Base-by-base conservation (phyloP, 2,888 invertebrate genomes). In the Brassicogethes aeneus region DNA sequence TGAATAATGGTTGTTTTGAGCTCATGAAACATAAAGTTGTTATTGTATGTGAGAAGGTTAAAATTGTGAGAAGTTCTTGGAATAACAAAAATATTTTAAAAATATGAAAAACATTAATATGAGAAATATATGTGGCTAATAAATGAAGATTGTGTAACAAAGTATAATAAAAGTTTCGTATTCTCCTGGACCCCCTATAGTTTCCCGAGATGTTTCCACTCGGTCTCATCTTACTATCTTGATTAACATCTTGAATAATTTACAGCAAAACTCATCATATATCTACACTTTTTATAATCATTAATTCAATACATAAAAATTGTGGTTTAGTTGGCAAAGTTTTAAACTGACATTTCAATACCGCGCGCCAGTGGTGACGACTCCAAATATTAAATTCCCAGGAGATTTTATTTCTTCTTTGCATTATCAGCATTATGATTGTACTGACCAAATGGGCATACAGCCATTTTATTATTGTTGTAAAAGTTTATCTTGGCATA, bases 181-280 rank as follows among this genome's bases (percentile, higher is more conserved):
- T 56, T 54, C 50, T 45, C 50, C 36, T 44, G 51, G 54, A 50
- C 55, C 56, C 54, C 61, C 59, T 50, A 51, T 54, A 42, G 60
- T 36, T 52, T 44, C 44, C 45, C 46, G 43, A 55, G 51, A 51
- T 53, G 54, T 55, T 54, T 57, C 56, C 46, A 51, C 57, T 50
- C 44, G 55, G 58, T 60, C 54, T 61, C 61, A 57, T 45, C 56
- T 60, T 60, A 60, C 62, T 53, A 53, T 57, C 53, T 48, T 51
- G 56, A 53, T 50, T 53, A 56, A 51, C 52, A 55, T 56, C 52
- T 56, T 50, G 50, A 37, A 48, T 56, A 56, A 52, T 57, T 59
- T 57, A 58, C 54, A 49, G 45, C 44, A 47, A 50, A 52, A 49
- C 43, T 49, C 43, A 40, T 39, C 35, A 17, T 39, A 37, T 36